phyloP scores from a whole-genome alignment of 30 jellyfish, hydroid and myxozoan species.

The Hydractinia symbiolongicarpus region DNA sequence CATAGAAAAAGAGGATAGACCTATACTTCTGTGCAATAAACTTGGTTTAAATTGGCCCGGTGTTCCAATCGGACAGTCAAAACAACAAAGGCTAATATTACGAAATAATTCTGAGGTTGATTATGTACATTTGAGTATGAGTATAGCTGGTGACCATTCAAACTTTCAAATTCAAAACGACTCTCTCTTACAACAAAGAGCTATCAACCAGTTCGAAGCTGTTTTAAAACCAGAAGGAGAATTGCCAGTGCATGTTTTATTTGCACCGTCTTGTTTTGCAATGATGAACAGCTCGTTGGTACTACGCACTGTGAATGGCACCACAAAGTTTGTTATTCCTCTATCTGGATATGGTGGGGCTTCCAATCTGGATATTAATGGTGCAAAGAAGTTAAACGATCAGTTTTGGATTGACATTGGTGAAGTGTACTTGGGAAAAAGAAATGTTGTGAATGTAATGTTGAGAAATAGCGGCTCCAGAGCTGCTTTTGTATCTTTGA shows the following conservation, averaged over 20 bases:
- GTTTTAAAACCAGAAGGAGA: slow-evolving; percentile 73
- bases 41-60: slow-evolving; percentile 82
- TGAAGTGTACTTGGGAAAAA: slow-evolving; percentile 45
- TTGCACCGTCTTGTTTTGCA: slow-evolving; percentile 63
- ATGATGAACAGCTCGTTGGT: slow-evolving; percentile 60
- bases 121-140: slow-evolving; percentile 34
- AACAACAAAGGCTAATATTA: slow-evolving; percentile 61
- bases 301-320: slow-evolving; percentile 50
- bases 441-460: slow-evolving; percentile 37
- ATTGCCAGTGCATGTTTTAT: slow-evolving; percentile 54
- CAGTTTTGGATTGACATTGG: slow-evolving; percentile 32
- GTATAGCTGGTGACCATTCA: slow-evolving; percentile 65
- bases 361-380: slow-evolving; percentile 26
- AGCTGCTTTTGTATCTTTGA: slow-evolving; percentile 69
- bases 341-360: slow-evolving; percentile 49
- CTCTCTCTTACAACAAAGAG: slow-evolving; percentile 27
- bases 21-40: slow-evolving; percentile 59
- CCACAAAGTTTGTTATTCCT: slow-evolving; percentile 49
- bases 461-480: slow-evolving; percentile 65
- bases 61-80: slow-evolving; percentile 55
- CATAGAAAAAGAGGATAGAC: slow-evolving; percentile 42
- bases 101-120: slow-evolving; percentile 50
- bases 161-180: slow-evolving; percentile 68
- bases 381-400: slow-evolving; percentile 31
- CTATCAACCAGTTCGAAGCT: slow-evolving; percentile 33